A percentile compares a stretch with the other conserved stretches of the same genome.
These are phyloP conservation scores for Rhynchomys soricoides DNA, from an alignment of 2,113 vertebrate species.

Conservation along the genomic window DNA sequence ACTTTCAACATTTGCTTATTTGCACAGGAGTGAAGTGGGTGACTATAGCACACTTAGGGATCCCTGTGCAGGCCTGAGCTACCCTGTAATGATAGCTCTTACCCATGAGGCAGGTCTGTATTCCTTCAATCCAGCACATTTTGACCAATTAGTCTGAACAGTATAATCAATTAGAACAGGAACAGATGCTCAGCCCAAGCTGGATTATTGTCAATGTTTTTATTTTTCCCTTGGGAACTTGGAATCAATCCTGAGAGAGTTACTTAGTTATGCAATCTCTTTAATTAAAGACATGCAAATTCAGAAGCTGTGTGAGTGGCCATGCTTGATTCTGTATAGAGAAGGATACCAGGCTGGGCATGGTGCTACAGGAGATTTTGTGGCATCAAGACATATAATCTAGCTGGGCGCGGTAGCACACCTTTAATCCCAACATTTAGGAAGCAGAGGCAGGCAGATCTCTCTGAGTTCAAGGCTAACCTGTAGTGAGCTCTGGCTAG, in stretches of 20 bases:
- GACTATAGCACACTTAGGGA: background rate
- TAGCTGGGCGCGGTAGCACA: background rate
- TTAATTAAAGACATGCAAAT: conserved; percentile 60
- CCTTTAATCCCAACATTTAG: background rate
- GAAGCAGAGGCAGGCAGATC: background rate
- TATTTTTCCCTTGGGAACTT: conserved; percentile 20
- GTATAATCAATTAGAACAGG: background rate
- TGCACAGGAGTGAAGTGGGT: background rate
- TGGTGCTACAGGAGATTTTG: background rate
- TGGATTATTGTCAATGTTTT: background rate
- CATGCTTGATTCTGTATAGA: conserved; percentile 16
- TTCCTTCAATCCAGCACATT: background rate
- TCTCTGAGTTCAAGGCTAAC: background rate
- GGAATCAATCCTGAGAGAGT: conserved; percentile 46
- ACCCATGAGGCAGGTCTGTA: background rate
- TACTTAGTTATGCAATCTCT: background rate
- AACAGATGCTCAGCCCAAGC: background rate
- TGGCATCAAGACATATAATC: background rate
- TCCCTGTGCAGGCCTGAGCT: background rate
- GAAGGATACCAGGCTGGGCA: background rate
- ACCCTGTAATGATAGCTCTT: background rate
- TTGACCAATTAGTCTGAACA: too few relatives aligned
- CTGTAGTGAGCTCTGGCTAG: background rate
- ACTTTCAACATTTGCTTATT: background rate
- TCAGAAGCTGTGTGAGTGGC: conserved; percentile 9